Evolutionary conservation across 2,797 vertebrate genomes (phyloP), one percentile per base, ranked within the genome.

Genomic region (Gambelia wislizenii): DNA sequence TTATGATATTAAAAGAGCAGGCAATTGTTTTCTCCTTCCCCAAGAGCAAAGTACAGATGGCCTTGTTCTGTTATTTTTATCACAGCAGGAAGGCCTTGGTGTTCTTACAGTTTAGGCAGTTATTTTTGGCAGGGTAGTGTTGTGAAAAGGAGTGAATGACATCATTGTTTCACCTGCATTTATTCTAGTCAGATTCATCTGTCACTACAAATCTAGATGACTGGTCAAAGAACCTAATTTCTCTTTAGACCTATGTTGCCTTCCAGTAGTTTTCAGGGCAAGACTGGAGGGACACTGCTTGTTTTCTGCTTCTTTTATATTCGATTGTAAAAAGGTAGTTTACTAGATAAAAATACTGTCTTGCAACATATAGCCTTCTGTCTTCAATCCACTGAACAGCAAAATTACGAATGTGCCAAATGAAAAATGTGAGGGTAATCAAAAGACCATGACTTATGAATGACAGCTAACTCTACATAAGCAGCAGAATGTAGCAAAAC

Each of bases 61-160:
- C 80, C 70, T 64, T 91, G 89, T 77, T 93, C 52, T 91, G 92
- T 7, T 42, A 33, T 33, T 4, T 89, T 91, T 86, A 52, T 80
- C 84, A 91, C 89, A 93, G 84, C 84, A 90, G n/a, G 94, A 95
- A 84, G 76, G 56, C 42, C 83, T 93, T 75, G 89, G 47, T 90
- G 85, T 88, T 95, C 90, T 85, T 86, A 89, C 16, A 86, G 33
- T 86, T 91, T 93, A 90, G 90, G 89, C 8, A 76, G 90, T 90
- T 95, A 85, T 90, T 95, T 94, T 93, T 94, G 91, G n/a, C 54
- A 89, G 76, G 67, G 80, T 0, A 61, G 72, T 84, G 74, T n/a
- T 94, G 84, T 91, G 85, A 93, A 90, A 93, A 91, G 87, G 64
- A 92, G 64, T 84, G 81, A 91, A 54, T 83, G 86, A 89, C 84